phyloP scores from a whole-genome alignment of 2,113 vertebrate species.

The Ptilonorhynchus violaceus region DNA sequence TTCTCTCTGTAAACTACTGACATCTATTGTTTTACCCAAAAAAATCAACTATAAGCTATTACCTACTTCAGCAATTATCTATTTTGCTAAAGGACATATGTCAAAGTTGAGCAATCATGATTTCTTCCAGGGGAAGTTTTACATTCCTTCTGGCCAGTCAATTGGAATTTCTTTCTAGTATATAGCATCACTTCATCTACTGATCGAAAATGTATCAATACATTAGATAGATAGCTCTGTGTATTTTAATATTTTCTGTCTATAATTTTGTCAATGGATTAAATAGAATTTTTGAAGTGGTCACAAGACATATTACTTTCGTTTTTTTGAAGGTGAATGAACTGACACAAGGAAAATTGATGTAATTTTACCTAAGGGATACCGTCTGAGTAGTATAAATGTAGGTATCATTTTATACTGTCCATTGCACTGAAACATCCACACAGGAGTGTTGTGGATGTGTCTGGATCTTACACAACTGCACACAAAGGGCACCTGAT shows the following conservation, averaged over 20 bases:
- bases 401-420: not conserved
- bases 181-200: not conserved
- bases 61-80: not conserved
- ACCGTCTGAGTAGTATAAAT: not conserved
- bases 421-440: not conserved
- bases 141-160: not conserved
- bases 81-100: not conserved
- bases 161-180: not conserved
- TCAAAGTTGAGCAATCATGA: not conserved
- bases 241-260: not conserved
- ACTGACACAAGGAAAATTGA: not conserved
- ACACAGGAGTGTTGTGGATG: not conserved
- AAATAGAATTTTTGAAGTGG: not conserved
- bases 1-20: not conserved
- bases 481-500: not conserved
- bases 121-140: not conserved
- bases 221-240: not conserved
- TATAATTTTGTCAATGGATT: not conserved
- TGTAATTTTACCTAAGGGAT: not conserved
- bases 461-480: not conserved
- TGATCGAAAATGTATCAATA: not conserved
- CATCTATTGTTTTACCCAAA: not conserved
- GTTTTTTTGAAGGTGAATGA: not conserved
- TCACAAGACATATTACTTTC: not conserved
- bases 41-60: not conserved